Base-by-base conservation (phyloP, 2,113 vertebrate species). In the Tauraco erythrolophus region DNA sequence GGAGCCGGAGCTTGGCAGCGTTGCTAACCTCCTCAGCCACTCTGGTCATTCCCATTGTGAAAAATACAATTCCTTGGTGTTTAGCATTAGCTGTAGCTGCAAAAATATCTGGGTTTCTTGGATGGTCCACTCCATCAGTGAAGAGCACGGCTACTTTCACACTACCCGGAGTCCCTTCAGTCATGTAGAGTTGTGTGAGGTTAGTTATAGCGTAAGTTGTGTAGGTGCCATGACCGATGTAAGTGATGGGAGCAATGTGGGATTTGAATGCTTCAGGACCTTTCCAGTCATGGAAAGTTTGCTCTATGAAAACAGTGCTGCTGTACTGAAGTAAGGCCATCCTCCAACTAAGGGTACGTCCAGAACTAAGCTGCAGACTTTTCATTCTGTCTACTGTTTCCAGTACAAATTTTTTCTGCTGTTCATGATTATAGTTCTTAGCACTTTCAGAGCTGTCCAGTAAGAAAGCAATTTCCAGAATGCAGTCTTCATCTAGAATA, bases 151-250 rank as follows among this genome's bases (percentile, higher is more conserved):
- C 99, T 58, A 99, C 98, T 97, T 98, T 99, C 91, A 99, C 95
- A 48, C 98, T 98, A 31, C 96, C 96, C 0, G 68, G 94, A 51
- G 74, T 98, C 30, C 99, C 99, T 96, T 99, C 99, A 39, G 98
- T 98, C 96, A 97, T 81, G 93, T 99, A 99, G 62, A 99, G 98
- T 80, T 98, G 98, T 66, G 99, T 99, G 94, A 99, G 98, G 96
- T 99, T 99, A 92, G 99, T 99, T 95, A 99, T 99, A 94, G 99
- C 99, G 1, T 99, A 99, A 65, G 99, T 99, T 84, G 99, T 99
- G 92, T 99, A 99, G 86, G 99, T 99, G 77, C 99, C 99, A 4
- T 99, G 99, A 30, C 99, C 99, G 50, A 99, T 99, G 97, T 98
- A 99, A 56, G 97, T 30, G 53, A 99, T 98, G 58, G 99, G 98